Base-by-base conservation (phyloP, 2,888 invertebrate species). In the Caenorhabditis uteleia region DNA sequence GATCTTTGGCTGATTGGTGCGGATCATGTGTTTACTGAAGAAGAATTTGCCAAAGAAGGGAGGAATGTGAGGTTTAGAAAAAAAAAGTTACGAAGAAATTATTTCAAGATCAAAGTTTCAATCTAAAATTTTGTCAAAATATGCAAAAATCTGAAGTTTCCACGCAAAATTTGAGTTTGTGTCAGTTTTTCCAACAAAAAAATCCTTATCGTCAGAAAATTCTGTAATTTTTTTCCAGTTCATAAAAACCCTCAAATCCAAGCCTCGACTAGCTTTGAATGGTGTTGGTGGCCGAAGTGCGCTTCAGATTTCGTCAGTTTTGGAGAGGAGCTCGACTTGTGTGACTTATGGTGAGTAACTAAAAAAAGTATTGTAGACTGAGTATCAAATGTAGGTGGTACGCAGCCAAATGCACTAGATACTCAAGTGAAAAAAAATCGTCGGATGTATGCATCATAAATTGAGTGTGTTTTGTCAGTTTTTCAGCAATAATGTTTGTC, bases 241-340 rank as follows among this genome's bases (percentile, higher is more conserved):
- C 33, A 38, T 71, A 4, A 67, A 60, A 48, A 26, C 60, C 1
- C 45, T 68, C 14, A 27, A 29, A 12, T n/a, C 43, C 14, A 57
- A 87, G 78, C 93, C 95, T 18, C 88, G 88, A 77, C 85, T 98
- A 51, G 95, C 90, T 0, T 85, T 97, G 7, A 97, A 98, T 85
- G 93, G 95, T 84, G 89, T 97, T 40, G 93, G 95, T 7, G 97
- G 95, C 1, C 90, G 90, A 84, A 91, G 89, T 85, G 91, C 92
- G 44, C 88, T 91, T 29, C 91, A 93, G 77, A 86, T 95, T 73
- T 84, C 92, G n/a, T 43, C 84, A 48, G 88, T 91, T 76, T 85
- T 97, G 48, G 88, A 87, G 4, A 85, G 88, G 34, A 86, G 88
- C 62, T 91, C 92, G 20, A 86, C 88, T 0, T 88, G 95, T 86